Conservation (phyloP, 30 jellyfish, hydroid and myxozoan species). For the Mastigias papua region DNA sequence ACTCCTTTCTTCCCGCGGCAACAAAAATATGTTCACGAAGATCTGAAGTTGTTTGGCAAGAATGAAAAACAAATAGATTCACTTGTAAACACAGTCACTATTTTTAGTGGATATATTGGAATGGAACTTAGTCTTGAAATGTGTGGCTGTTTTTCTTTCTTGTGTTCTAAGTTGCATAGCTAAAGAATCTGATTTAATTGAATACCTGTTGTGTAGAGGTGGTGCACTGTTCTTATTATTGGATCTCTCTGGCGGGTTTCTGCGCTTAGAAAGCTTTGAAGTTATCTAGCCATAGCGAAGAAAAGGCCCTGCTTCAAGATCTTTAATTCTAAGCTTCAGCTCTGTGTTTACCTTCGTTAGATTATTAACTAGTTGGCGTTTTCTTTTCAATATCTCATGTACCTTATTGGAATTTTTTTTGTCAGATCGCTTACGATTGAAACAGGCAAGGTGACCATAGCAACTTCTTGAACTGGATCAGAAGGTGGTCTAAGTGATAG, state of each 20-base stretch:
- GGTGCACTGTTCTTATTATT: background rate
- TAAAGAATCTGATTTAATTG: slow-evolving; percentile 37
- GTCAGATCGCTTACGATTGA: background rate
- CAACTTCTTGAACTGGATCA: background rate
- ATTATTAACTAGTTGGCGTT: background rate
- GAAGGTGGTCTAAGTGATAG: background rate
- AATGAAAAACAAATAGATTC: no score
- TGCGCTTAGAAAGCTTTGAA: background rate
- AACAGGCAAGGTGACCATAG: background rate
- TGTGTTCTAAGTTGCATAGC: background rate
- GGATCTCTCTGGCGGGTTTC: background rate
- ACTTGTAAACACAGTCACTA: no score
- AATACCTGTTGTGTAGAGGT: slow-evolving; percentile 37
- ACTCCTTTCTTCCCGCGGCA: no score
- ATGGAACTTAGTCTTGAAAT: no score
- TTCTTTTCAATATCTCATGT: background rate
- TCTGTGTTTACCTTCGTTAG: background rate
- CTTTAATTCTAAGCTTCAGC: background rate
- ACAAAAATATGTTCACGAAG: no score
- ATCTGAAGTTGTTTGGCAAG: no score
- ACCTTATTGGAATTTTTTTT: background rate
- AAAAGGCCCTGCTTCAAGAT: background rate
- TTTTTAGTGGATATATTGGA: no score
- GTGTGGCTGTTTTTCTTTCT: slow-evolving; percentile 31
- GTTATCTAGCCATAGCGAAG: background rate